phyloP scores from a whole-genome alignment of 92 coral and sea anemone genomes.

The Porites divaricata region DNA sequence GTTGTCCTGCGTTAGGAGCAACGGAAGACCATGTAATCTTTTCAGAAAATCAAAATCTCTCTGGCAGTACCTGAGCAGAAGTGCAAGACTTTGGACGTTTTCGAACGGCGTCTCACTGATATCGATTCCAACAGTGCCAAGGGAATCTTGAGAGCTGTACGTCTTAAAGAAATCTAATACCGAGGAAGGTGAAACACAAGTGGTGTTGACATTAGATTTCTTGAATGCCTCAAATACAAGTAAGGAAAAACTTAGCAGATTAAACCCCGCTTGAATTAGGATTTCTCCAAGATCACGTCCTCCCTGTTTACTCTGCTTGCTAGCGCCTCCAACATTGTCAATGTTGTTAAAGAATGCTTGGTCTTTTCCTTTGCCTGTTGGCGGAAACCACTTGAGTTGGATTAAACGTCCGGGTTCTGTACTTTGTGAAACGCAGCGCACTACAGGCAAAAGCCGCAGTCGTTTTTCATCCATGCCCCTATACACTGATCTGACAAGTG shows the following conservation, averaged over 20 bases:
- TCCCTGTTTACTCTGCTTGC: not conserved
- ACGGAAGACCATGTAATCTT: constrained; percentile 69
- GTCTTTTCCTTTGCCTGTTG: constrained; percentile 40
- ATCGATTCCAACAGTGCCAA: constrained; percentile 36
- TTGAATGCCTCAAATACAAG: constrained; percentile 20
- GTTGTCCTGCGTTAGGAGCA: constrained; percentile 83
- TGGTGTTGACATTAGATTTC: constrained; percentile 17
- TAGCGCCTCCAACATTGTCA: not conserved
- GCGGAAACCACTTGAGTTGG: constrained; percentile 48
- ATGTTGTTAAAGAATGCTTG: constrained; percentile 54
- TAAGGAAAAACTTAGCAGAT: constrained; percentile 40
- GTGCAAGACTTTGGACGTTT: constrained; percentile 17
- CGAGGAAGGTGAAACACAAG: constrained; percentile 23
- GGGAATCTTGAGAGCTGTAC: constrained; percentile 14
- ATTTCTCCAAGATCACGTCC: constrained; percentile 16
- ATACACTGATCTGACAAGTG: constrained; percentile 64
- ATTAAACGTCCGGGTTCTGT: not conserved
- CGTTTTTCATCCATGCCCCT: constrained; percentile 24
- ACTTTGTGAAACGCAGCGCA: constrained; percentile 16
- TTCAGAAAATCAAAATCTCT: constrained; percentile 31
- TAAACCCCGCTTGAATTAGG: constrained; percentile 56
- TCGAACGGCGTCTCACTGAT: constrained; percentile 60
- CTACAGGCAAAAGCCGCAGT: constrained; percentile 61
- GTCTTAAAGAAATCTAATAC: constrained; percentile 50
- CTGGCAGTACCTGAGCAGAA: constrained; percentile 70